These are phyloP conservation scores for Lanius ludovicianus DNA, from an alignment of 2,113 vertebrate genomes.

Conservation along the genomic window DNA sequence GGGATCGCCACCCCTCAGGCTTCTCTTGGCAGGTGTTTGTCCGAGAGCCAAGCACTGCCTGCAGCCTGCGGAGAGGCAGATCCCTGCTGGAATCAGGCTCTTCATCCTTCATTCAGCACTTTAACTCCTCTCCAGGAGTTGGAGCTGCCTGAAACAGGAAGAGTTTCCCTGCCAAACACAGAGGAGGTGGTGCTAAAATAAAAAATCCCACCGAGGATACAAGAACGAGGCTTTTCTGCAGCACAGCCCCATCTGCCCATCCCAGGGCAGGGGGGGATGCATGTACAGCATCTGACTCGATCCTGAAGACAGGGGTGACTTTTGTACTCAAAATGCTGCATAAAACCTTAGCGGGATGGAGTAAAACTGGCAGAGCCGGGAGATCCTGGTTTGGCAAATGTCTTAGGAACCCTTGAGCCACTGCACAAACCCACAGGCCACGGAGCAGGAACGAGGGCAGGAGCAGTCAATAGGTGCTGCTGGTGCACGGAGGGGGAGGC, in stretches of 20 bases:
- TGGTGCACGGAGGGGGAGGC: accelerated
- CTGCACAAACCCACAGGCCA: not conserved
- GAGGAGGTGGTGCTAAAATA: not conserved
- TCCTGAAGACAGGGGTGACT: not conserved
- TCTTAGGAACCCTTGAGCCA: accelerated
- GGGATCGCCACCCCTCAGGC: not conserved
- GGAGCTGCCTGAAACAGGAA: not conserved
- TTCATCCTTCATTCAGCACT: not conserved
- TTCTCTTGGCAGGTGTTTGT: not conserved
- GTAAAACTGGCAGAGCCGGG: accelerated
- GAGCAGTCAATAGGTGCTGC: not conserved
- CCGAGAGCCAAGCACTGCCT: not conserved
- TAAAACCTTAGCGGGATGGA: not conserved
- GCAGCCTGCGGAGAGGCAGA: not conserved
- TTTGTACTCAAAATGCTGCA: no score
- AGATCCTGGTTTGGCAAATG: not conserved
- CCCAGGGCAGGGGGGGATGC: no score
- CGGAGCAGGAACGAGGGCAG: accelerated
- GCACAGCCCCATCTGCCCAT: not conserved
- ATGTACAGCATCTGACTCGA: accelerated
- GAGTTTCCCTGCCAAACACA: not conserved
- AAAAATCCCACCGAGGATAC: not conserved
- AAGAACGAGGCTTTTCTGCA: not conserved
- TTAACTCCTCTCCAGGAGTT: not conserved
- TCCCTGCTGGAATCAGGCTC: not conserved